Evolutionary conservation across 2,888 invertebrate species (phyloP).

Genomic region (Eupeodes luniger): DNA sequence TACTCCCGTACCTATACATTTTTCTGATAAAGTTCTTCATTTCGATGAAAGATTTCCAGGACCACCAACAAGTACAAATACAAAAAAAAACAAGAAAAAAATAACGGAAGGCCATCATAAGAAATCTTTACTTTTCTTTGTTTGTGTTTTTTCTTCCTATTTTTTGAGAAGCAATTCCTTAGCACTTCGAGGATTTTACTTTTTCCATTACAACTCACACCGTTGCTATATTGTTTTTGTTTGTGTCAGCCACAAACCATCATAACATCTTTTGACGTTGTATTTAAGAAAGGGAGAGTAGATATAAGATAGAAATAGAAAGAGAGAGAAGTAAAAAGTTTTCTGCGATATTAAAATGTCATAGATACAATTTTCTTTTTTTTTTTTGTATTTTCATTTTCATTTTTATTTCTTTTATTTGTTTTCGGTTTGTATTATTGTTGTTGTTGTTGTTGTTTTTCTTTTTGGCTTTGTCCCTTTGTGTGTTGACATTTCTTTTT

Average conservation of each 20-base stretch:
- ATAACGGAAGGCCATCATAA: constrained; percentile 1
- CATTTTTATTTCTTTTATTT: neutral
- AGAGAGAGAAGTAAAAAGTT: constrained; percentile 47
- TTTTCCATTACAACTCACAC: constrained; percentile 47
- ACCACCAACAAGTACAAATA: neutral
- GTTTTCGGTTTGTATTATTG: neutral
- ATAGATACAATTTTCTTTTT: constrained; percentile 35
- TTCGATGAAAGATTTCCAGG: constrained; percentile 18
- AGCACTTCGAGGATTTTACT: constrained; percentile 31
- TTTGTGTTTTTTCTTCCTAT: constrained; percentile 1
- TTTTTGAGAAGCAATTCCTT: constrained; percentile 13
- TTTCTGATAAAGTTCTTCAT: constrained; percentile 19
- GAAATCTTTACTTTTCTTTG: neutral
- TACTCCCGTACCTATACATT: neutral
- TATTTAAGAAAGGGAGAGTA: neutral
- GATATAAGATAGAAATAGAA: no score
- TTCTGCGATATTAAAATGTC: constrained; percentile 69
- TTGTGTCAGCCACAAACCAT: constrained; percentile 48
- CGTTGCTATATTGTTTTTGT: constrained; percentile 14
- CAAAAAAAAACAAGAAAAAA: neutral
- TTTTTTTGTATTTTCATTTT: neutral
- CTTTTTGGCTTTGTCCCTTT: constrained; percentile 48
- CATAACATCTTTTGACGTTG: constrained; percentile 62
- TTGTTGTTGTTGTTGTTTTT: neutral
- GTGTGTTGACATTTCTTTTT: constrained; percentile 29